Evolutionary conservation across 2,113 vertebrate species (phyloP).

Genomic region (Nycticryphes semicollaris): DNA sequence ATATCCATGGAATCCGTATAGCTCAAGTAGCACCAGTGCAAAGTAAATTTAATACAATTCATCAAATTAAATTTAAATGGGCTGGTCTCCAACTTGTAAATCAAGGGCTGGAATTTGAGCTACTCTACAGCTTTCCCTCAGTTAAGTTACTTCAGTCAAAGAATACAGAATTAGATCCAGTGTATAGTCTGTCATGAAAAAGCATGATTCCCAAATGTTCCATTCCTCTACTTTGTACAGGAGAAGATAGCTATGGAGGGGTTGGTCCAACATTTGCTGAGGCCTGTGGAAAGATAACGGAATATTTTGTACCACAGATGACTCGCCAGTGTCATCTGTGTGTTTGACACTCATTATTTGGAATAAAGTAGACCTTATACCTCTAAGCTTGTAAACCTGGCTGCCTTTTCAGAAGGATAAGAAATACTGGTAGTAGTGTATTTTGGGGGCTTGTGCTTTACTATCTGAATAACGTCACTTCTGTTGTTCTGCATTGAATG

Average conservation of each 20-base stretch:
- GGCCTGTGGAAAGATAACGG: not conserved
- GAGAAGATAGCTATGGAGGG: not conserved
- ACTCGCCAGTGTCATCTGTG: not conserved
- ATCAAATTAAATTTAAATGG: conserved; percentile 40
- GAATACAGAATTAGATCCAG: not conserved
- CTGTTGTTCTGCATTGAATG: not conserved
- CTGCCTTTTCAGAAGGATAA: not conserved
- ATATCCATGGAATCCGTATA: conserved; percentile 22
- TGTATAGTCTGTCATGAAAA: not conserved
- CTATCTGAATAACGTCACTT: not conserved
- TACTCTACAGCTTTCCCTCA: not conserved
- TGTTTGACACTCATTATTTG: not conserved
- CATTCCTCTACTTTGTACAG: not conserved
- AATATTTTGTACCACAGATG: not conserved
- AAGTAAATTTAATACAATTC: conserved; percentile 45
- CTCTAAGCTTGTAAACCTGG: not conserved
- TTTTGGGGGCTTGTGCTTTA: not conserved
- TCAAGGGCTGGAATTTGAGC: not conserved
- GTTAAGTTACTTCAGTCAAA: not conserved
- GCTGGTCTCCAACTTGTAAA: conserved; percentile 6
- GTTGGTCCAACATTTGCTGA: not conserved
- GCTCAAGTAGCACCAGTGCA: conserved; percentile 53
- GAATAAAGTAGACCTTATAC: not conserved
- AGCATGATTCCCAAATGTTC: not conserved
- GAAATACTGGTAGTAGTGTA: not conserved